Evolutionary conservation across 2,113 vertebrate genomes (phyloP).

Genomic region (Leuciscus idus): DNA sequence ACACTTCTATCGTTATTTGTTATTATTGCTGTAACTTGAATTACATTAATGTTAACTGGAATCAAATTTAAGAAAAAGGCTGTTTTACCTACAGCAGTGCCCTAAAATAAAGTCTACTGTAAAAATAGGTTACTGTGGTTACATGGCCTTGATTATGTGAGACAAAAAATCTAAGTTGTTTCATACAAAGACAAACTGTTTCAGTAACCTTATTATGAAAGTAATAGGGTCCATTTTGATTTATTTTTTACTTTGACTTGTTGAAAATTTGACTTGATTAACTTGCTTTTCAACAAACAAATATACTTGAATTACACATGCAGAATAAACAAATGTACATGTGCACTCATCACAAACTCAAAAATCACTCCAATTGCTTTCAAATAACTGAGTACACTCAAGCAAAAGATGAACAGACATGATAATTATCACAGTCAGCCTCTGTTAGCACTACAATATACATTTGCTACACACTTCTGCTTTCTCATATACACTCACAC

Average conservation of each 20-base stretch:
- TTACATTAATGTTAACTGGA: neutral
- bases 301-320: conserved; percentile 32
- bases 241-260: no score
- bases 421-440: neutral
- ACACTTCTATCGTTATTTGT: neutral
- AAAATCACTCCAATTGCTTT: neutral
- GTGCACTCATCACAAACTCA: neutral
- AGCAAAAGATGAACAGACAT: neutral
- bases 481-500: conserved; percentile 26
- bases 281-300: conserved; percentile 25
- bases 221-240: neutral
- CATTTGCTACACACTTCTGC: conserved; percentile 32
- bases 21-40: neutral
- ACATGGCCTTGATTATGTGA: neutral
- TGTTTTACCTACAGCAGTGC: neutral
- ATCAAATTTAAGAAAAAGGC: neutral
- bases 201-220: neutral
- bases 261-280: no score
- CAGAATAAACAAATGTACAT: conserved; percentile 41
- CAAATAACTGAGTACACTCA: neutral
- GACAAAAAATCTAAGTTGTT: neutral
- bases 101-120: neutral
- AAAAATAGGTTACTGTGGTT: neutral
- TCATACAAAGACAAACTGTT: neutral
- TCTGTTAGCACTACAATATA: conserved; percentile 8